A percentile compares a stretch with the other conserved stretches of the same genome.
Evolutionary conservation across 2,888 invertebrate genomes (phyloP).

Genomic region (Hymenopus coronatus): DNA sequence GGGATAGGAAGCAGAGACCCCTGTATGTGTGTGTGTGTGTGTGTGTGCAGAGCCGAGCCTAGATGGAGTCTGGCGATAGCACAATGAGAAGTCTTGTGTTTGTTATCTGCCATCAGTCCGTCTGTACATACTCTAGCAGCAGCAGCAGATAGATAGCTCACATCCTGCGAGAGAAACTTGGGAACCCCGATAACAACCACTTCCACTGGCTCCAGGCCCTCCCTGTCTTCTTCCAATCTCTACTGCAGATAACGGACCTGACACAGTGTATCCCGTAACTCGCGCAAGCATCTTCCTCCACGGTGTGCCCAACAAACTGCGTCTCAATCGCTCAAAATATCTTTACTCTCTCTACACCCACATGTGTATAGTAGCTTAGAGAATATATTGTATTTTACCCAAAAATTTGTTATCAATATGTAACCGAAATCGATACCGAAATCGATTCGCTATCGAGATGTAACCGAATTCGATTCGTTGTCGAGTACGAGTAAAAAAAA

Average conservation of each 20-base stretch:
- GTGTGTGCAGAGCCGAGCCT: not conserved
- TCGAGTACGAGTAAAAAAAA: too few species aligned
- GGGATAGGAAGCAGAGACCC: too few species aligned
- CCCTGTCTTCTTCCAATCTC: not conserved
- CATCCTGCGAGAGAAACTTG: constrained; percentile 14
- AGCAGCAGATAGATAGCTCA: not conserved
- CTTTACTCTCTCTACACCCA: too few species aligned
- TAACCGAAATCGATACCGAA: too few species aligned
- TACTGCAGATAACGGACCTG: not conserved
- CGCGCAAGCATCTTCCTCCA: not conserved
- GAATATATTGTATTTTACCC: too few species aligned
- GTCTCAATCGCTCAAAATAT: too few species aligned
- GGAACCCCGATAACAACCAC: constrained; percentile 10
- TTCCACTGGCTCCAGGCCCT: not conserved
- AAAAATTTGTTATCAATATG: too few species aligned
- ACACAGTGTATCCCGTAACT: not conserved
- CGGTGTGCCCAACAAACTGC: not conserved
- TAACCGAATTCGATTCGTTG: too few species aligned
- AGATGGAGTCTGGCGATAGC: not conserved
- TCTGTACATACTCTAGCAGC: not conserved
- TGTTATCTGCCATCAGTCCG: not conserved
- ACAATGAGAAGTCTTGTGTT: constrained; percentile 18
- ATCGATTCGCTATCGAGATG: too few species aligned
- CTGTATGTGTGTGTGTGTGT: too few species aligned
- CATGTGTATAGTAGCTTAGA: too few species aligned